Evolutionary conservation across 2,888 invertebrate genomes (phyloP), one percentile per base, ranked within the genome.

Genomic region (Poecilus cupreus): DNA sequence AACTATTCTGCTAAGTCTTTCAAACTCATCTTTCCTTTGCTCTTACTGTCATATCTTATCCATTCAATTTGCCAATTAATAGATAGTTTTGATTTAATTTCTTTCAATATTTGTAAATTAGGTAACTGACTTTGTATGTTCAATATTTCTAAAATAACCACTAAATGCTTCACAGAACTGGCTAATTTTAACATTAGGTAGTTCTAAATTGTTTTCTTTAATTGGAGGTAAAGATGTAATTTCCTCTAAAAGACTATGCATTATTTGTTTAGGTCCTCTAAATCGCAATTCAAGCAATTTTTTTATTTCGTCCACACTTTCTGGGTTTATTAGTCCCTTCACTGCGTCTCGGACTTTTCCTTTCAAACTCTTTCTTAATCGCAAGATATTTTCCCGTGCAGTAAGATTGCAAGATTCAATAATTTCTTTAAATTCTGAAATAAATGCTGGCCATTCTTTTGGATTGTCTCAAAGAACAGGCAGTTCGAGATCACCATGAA

Each of bases 131-230:
- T 11, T 1, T 57, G 57, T 11, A 57, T 22, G 11, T 24, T 24
- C 11, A 24, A 24, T 57, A 57, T 3, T 11, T 57, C 57, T 24
- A 57, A 22, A 24, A 24, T 57, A 6, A 57, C 57, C 1, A 57
- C 57, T 2, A 57, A 22, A 22, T 57, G 57, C 6, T 57, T 24
- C 3, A 22, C 57, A 11, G 57, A 20, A 57, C 22, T 57, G 6
- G 57, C 57, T 20, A 57, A 22, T 57, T 57, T 8, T 24, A 57
- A n/a, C 8, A 57, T 57, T 2, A n/a, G 20, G n/a, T n/a, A n/a
- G n/a, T 57, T 57, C 57, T 57, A 24, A 57, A 57, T 57, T 57
- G 11, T 57, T 57, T n/a, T n/a, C n/a, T n/a, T n/a, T n/a, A n/a
- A n/a, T n/a, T n/a, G n/a, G n/a, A n/a, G 57, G 57, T 57, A 22